These are phyloP conservation scores for Neoitamus cyanurus DNA, from an alignment of 2,888 invertebrate species.

Conservation along the genomic window DNA sequence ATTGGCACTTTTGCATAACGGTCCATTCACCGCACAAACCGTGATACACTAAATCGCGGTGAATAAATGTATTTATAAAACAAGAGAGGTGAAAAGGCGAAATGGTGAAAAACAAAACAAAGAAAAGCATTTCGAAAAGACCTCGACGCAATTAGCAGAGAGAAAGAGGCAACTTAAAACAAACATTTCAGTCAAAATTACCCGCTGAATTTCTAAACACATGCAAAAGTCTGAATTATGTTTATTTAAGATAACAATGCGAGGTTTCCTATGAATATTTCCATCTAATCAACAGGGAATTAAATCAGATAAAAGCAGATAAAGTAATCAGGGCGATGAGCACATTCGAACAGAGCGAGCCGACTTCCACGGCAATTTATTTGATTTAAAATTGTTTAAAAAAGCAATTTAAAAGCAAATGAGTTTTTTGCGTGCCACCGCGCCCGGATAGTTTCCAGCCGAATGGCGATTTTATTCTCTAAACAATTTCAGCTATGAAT, in stretches of 20 bases:
- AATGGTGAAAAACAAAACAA: background rate
- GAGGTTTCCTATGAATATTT: slow-evolving; percentile 25
- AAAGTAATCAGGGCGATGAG: slow-evolving; percentile 38
- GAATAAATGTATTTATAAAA: background rate
- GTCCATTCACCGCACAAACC: background rate
- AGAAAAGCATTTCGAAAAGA: background rate
- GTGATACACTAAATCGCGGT: background rate
- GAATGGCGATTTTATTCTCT: slow-evolving; percentile 25
- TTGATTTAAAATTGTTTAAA: slow-evolving; percentile 36
- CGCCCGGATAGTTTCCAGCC: slow-evolving; percentile 10
- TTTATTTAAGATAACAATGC: slow-evolving; percentile 23
- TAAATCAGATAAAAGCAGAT: slow-evolving; percentile 35
- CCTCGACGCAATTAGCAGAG: background rate
- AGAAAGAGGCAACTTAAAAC: slow-evolving; percentile 11
- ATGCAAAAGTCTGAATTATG: slow-evolving; percentile 19
- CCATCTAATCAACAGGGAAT: slow-evolving; percentile 31
- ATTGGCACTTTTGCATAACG: background rate
- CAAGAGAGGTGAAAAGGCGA: background rate
- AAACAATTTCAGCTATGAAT: slow-evolving; percentile 38
- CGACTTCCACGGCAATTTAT: background rate
- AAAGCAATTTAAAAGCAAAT: slow-evolving; percentile 41
- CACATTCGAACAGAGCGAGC: background rate
- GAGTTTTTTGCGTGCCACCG: slow-evolving; percentile 21
- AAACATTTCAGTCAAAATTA: slow-evolving; percentile 8
- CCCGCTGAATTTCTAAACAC: background rate